phyloP scores from a whole-genome alignment of 2,797 vertebrate species.

The Acrossocheilus wenchowensis region DNA sequence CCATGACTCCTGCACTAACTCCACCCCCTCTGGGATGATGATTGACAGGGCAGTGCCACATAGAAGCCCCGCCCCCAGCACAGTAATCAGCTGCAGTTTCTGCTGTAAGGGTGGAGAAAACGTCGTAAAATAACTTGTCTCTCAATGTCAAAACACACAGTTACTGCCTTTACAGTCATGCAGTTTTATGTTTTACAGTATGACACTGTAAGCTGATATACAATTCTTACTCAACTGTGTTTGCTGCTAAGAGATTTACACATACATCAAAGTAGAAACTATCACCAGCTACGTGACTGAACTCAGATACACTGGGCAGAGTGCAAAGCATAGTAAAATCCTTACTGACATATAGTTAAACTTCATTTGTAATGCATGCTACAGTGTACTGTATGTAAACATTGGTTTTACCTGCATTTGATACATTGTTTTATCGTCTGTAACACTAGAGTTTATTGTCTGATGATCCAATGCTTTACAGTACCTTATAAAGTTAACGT shows the following conservation, averaged over 20 bases:
- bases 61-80: conserved; percentile 79
- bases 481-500: background rate
- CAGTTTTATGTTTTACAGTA: background rate
- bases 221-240: background rate
- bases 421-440: background rate
- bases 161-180: background rate
- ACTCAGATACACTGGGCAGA: background rate
- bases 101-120: conserved; percentile 60
- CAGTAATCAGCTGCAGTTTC: conserved; percentile 77
- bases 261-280: background rate
- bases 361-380: background rate
- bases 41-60: conserved; percentile 76
- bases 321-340: background rate
- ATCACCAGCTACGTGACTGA: conserved; percentile 5
- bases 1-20: conserved; percentile 70
- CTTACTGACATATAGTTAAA: background rate
- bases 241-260: background rate
- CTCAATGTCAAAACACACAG: background rate
- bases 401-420: background rate
- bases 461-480: background rate
- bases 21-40: conserved; percentile 79
- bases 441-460: background rate
- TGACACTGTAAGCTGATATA: background rate
- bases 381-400: background rate
- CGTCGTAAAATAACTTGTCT: background rate